Base-by-base conservation (phyloP, 2,113 vertebrate genomes). In the Laticauda laticaudata region DNA sequence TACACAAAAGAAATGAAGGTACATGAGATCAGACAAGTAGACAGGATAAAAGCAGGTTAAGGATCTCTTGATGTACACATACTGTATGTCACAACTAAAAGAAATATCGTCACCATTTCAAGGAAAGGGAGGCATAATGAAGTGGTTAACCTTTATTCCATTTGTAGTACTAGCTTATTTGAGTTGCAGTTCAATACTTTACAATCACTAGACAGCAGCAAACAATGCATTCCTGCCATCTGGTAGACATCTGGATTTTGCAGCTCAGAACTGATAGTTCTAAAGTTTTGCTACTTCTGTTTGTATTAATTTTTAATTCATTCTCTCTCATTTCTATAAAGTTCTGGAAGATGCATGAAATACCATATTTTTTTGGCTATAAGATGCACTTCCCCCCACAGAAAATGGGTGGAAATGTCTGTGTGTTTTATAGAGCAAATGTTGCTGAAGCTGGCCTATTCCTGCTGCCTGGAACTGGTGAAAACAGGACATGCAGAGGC, bases 41-140 rank as follows among this genome's bases (percentile, higher is more conserved):
- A 3, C 94, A 29, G 92, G 90, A 90, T 95, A 91, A 94, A 95
- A 87, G 29, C 87, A 92, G 87, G 91, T 94, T 95, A 94, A 96
- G 57, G 56, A 26, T 34, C 94, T 93, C 29, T 18, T 87, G 12
- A 91, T 64, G 29, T 2, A 0, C 56, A 15, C 86, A 23, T 90
- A 69, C 5, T 69, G 12, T 34, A 10, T 21, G 51, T 61, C 53
- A 3, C 55, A 48, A 57, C 34, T 57, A 2, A 34, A 56, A 81
- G 24, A 95, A 95, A 86, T 61, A 86, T 86, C 26, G 15, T 23
- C 86, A 43, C 89, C 85, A 94, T 87, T 91, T 94, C 51, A 94
- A 94, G 93, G 64, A 7, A 55, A 92, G 90, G 45, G 8, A 12
- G 64, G 91, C 75, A 81, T 43, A 81, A 81, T 81, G 34, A 81